A percentile compares a stretch with the other conserved stretches of the same genome.
phyloP scores from a whole-genome alignment of 2,113 vertebrate genomes.

The Zosterops lateralis region DNA sequence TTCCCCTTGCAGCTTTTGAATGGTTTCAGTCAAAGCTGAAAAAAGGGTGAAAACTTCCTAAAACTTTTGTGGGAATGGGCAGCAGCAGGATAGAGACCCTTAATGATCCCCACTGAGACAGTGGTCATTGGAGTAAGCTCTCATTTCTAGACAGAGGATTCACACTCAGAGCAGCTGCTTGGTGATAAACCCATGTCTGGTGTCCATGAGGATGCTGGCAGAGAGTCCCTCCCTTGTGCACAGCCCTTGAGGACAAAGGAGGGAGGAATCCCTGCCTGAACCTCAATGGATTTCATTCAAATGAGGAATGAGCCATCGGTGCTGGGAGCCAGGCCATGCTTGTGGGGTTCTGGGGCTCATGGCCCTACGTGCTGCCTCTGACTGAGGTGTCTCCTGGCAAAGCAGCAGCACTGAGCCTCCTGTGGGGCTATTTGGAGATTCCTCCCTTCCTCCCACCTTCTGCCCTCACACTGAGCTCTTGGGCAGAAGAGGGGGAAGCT shows the following conservation, averaged over 20 bases:
- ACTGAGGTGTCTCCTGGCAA: background rate
- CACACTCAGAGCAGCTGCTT: background rate
- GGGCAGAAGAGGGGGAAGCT: background rate
- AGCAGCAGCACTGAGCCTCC: background rate
- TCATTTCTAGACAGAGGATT: background rate
- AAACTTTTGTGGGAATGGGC: background rate
- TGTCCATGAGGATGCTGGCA: fast-evolving
- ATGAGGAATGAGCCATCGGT: fast-evolving
- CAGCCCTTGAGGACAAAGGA: background rate
- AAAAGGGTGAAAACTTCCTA: background rate
- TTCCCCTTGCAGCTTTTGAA: background rate
- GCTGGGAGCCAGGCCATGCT: background rate
- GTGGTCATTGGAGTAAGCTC: background rate
- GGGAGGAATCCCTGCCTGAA: background rate
- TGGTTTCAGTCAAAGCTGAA: background rate
- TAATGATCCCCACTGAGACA: background rate
- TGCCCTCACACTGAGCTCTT: background rate
- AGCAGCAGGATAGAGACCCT: background rate
- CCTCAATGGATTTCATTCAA: background rate
- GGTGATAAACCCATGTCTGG: background rate
- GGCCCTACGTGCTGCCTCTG: background rate
- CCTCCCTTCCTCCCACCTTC: background rate
- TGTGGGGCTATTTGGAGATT: background rate
- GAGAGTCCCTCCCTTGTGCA: background rate
- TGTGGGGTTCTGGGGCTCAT: fast-evolving